Percentiles rank a stretch among this genome's conserved stretches.
These are phyloP conservation scores for Gopherus evgoodei DNA, from an alignment of 2,113 vertebrate species.

Conservation along the genomic window DNA sequence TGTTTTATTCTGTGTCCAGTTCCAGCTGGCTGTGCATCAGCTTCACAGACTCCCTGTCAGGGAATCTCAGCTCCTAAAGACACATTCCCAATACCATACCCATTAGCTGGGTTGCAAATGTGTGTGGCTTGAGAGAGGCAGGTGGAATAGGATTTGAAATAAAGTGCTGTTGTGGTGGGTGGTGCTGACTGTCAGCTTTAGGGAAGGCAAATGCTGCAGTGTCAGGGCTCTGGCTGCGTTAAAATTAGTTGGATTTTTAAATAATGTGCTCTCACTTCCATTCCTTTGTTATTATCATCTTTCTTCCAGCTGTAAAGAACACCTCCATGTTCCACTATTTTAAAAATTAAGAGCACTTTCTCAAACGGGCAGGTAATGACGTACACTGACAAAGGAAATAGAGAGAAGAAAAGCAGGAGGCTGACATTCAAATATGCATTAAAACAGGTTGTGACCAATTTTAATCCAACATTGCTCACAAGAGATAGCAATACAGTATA, in stretches of 20 bases:
- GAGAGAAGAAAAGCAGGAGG: neutral
- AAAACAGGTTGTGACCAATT: neutral
- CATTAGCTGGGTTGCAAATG: neutral
- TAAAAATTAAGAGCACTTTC: neutral
- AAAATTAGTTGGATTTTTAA: neutral
- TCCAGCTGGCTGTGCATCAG: neutral
- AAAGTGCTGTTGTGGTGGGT: neutral
- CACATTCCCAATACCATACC: neutral
- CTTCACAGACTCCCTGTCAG: neutral
- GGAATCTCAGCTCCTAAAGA: neutral
- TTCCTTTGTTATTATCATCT: neutral
- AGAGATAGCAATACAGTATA: neutral
- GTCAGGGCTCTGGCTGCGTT: neutral
- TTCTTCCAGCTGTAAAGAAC: neutral
- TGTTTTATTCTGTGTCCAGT: neutral
- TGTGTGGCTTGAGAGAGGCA: neutral
- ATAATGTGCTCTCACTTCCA: neutral
- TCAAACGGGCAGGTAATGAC: neutral
- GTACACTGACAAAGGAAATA: neutral
- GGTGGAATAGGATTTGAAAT: neutral
- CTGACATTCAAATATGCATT: neutral
- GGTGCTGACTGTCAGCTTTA: neutral
- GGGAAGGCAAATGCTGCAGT: neutral
- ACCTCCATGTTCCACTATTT: neutral
- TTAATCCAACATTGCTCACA: neutral